Base-by-base conservation (phyloP, 1,140 invertebrate genomes). In the Drosophila pachea region DNA sequence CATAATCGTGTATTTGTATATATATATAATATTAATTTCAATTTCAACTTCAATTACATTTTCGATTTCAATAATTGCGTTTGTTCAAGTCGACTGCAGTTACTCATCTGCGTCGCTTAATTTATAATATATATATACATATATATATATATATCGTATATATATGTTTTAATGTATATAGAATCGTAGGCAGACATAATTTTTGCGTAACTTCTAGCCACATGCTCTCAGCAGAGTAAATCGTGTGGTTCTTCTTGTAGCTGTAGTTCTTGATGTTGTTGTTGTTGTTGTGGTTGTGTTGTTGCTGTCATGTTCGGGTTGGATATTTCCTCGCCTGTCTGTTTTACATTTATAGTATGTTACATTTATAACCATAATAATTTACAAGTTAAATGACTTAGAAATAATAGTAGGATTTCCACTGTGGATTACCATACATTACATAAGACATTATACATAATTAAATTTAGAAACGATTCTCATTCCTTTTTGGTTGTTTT, bases 331-430 rank as follows among this genome's bases (percentile, higher is more conserved):
- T 56, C 38, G 74, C 35, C 60, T 65, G 55, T 56, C 42, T 66
- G 74, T 56, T 69, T 22, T 67, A 73, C 76, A 84, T 79, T 74
- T 74, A 86, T 74, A 45, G 54, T 56, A 79, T 82, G 54, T 65
- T 79, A 84, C 79, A 84, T 79, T 84, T 84, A 84, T 84, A 86
- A 79, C 81, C 79, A 84, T 84, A 84, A 86, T 84, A 84, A 84
- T 84, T 84, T 84, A 84, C 79, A 84, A 86, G 81, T 84, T 84
- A 79, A 84, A 79, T 86, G 81, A 78, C 79, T 84, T 86, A 84
- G 79, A 86, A 86, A 86, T 84, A 84, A 86, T 84, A 84, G 79
- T 84, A 74, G 79, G 76, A 86, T 73, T 76, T 86, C 60, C 76
- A 79, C 62, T 53, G 54, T 79, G 81, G 73, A 70, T 73, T 73